Evolutionary conservation across 2,113 vertebrate species (phyloP), one percentile per base, ranked within the genome.

Genomic region (Rhagologus leucostigma): DNA sequence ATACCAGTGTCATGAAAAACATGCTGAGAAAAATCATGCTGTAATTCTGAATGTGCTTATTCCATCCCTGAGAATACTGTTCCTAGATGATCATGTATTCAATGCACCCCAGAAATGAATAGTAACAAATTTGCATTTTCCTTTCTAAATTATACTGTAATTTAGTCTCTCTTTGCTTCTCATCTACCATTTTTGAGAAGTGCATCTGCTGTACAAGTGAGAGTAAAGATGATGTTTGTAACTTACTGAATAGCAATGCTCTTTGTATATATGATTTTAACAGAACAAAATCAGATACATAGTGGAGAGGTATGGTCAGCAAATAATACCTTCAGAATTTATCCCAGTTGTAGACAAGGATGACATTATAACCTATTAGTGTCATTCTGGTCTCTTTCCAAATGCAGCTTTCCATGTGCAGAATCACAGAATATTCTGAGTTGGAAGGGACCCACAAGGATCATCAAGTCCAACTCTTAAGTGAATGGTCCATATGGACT

Each of bases 191-290:
- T 87, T 74, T 30, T 41, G 52, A 75, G 64, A 65, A 80, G 11
- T 41, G 29, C 11, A 44, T 32, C 23, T 63, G 10, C 32, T 87
- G 37, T 76, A 24, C 13, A 69, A 41, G 7, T 35, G 32, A 83
- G 39, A 74, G 12, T 37, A 16, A 71, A 64, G 91, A 55, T 22
- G 2, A 7, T 60, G 14, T 6, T 82, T 77, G 47, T 52, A 80
- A 37, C 4, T 77, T 90, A 18, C 0, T 0, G 24, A 50, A 20
- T 35, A 63, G 39, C 27, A 55, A 3, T 74, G 19, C 13, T 17
- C 77, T 92, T 81, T 63, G 4, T 74, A 4, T 57, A 5, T 52
- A 26, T 37, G 11, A 21, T 84, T 93, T 49, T 76, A 50, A 60
- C 23, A 69, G 18, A 83, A 67, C 16, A 69, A 39, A 68, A 47